Base-by-base conservation (phyloP, 2,888 invertebrate species). In the Hypercompe scribonia region DNA sequence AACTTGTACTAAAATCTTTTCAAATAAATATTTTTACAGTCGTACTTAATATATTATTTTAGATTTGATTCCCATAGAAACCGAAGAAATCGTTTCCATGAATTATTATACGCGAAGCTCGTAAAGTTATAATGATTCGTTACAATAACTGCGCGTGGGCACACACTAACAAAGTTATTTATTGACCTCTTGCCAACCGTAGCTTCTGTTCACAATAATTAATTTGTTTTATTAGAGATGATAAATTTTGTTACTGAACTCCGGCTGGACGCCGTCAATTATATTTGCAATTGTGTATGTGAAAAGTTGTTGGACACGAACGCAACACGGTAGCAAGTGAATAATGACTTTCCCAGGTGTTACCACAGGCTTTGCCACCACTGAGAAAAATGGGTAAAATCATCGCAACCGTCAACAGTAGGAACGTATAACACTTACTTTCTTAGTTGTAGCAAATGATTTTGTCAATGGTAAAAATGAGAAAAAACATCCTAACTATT, bases 141-240 rank as follows among this genome's bases (percentile, higher is more conserved):
- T n/a, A n/a, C 39, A 39, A 68, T 15, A 70, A 46, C 64, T 50
- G 71, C 68, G 82, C 81, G 82, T 83, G 76, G 80, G 81, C 68
- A 72, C 61, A 70, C 68, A 73, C 39, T 74, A 82, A 81, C 75
- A 75, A 66, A 72, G 76, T 78, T 76, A 82, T 83, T 75, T 74
- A 77, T 78, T 80, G 71, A 75, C 78, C 74, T 78, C 73, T 77
- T 80, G 78, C 81, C 71, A 78, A 71, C 81, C 76, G 73, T 75
- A 78, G 79, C 78, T 74, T 39, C 71, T 31, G 65, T 65, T 78
- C 82, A 64, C 75, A 80, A 61, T 65, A 74, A 71, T 76, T 76
- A 83, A 78, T 82, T 73, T 76, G 50, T 71, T 83, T 82, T 81
- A 79, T 75, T 78, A 75, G 66, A 72, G 63, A 54, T 74, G 67